These are phyloP conservation scores for Tridacna gigas DNA, from an alignment of 2,888 invertebrate species.

Conservation along the genomic window DNA sequence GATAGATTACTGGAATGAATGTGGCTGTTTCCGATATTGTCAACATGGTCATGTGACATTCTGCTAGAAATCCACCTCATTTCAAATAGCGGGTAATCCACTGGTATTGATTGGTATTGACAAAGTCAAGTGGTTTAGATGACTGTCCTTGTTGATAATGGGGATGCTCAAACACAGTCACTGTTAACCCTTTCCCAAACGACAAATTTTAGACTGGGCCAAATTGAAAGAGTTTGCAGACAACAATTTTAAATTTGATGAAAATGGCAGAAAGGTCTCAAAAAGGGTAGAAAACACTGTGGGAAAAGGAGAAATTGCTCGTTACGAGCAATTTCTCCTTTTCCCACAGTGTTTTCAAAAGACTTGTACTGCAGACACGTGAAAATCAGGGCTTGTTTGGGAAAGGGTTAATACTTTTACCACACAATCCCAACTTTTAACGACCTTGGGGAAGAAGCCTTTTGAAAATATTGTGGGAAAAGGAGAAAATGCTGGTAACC, in stretches of 20 bases:
- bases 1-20: background rate
- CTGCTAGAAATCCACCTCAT: background rate
- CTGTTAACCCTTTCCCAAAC: background rate
- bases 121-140: background rate
- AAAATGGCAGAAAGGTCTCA: background rate
- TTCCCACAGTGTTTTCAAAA: background rate
- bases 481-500: too few relatives aligned
- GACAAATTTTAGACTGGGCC: background rate
- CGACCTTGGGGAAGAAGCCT: too few relatives aligned
- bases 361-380: too few relatives aligned
- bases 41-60: slow-evolving; percentile 4
- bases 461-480: too few relatives aligned
- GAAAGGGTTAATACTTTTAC: too few relatives aligned
- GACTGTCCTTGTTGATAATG: background rate
- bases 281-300: background rate
- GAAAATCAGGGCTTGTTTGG: too few relatives aligned
- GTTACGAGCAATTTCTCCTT: background rate
- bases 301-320: background rate
- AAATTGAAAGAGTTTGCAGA: background rate
- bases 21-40: background rate
- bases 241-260: background rate
- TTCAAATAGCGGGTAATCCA: background rate
- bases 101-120: background rate
- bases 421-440: too few relatives aligned
- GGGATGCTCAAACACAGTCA: background rate